Evolutionary conservation across 2,797 vertebrate genomes (phyloP).

Genomic region (Echeneis naucrates): DNA sequence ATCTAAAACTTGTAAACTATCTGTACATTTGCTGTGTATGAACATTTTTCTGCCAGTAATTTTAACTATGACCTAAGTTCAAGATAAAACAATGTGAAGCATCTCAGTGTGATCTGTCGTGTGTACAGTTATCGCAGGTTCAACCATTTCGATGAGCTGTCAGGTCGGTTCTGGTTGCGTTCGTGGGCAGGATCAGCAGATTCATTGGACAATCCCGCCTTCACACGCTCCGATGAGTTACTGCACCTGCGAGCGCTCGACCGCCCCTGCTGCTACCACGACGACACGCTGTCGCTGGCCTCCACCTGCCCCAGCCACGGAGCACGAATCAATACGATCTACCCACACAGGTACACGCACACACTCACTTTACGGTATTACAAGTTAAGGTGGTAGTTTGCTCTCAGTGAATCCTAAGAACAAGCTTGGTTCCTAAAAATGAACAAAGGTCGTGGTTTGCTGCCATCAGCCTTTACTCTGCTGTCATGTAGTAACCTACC

Average conservation of each 20-base stretch:
- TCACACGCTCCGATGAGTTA: slow-evolving; percentile 90
- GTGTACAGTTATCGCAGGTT: slow-evolving; percentile 89
- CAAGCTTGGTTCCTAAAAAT: no score
- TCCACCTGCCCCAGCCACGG: slow-evolving; percentile 82
- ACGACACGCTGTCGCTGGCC: slow-evolving; percentile 75
- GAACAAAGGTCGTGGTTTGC: no score
- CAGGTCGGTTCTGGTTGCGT: slow-evolving; percentile 88
- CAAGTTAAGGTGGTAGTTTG: background rate
- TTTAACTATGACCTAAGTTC: background rate
- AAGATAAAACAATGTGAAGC: background rate
- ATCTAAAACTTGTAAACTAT: background rate
- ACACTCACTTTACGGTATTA: background rate
- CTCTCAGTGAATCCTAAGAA: no score
- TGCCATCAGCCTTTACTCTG: background rate
- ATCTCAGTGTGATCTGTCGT: slow-evolving; percentile 15
- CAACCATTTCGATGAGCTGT: slow-evolving; percentile 93
- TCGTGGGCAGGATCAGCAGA: slow-evolving; percentile 87
- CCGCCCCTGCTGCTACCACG: slow-evolving; percentile 87
- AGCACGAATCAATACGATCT: slow-evolving; percentile 81
- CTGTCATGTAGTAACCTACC: background rate
- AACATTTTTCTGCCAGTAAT: background rate
- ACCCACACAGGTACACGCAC: slow-evolving; percentile 78
- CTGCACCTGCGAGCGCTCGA: slow-evolving; percentile 88
- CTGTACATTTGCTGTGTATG: background rate
- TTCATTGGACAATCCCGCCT: slow-evolving; percentile 90